phyloP scores from a whole-genome alignment of 2,113 vertebrate species.

The Procavia capensis region DNA sequence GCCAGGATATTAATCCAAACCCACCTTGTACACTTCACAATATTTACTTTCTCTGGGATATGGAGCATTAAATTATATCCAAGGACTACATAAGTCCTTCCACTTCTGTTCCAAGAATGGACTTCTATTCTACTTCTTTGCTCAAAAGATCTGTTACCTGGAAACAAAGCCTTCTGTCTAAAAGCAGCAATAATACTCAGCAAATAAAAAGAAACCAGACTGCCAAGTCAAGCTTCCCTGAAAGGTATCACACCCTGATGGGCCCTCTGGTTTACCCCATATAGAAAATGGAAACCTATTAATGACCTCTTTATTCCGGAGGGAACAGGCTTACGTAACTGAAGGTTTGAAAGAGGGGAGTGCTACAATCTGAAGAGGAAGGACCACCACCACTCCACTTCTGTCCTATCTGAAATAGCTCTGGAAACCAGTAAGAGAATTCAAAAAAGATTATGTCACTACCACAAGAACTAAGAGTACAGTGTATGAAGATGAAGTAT shows the following conservation, averaged over 20 bases:
- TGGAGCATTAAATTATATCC: constrained; percentile 69
- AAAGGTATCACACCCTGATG: not conserved
- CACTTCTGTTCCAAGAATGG: constrained; percentile 66
- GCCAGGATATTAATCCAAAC: constrained; percentile 75
- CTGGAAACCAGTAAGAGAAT: not conserved
- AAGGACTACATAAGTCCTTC: constrained; percentile 70
- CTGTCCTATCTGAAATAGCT: not conserved
- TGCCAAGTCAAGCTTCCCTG: constrained; percentile 37
- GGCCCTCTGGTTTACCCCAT: not conserved
- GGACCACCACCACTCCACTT: not conserved
- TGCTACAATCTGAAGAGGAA: not conserved
- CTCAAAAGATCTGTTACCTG: constrained; percentile 76
- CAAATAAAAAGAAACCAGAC: constrained; percentile 54
- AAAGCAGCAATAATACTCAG: constrained; percentile 60
- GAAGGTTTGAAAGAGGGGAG: not conserved
- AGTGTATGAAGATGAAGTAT: not conserved
- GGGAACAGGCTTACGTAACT: not conserved
- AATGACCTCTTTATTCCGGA: not conserved
- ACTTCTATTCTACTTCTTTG: constrained; percentile 68
- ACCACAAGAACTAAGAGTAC: constrained; percentile 5
- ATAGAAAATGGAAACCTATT: constrained; percentile 31
- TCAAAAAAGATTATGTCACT: not conserved
- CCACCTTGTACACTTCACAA: constrained; percentile 63
- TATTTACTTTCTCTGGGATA: constrained; percentile 65
- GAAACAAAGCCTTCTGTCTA: constrained; percentile 72